Evolutionary conservation across 2,888 invertebrate genomes (phyloP), one percentile per base, ranked within the genome.

Genomic region (Cheilosia vernalis): DNA sequence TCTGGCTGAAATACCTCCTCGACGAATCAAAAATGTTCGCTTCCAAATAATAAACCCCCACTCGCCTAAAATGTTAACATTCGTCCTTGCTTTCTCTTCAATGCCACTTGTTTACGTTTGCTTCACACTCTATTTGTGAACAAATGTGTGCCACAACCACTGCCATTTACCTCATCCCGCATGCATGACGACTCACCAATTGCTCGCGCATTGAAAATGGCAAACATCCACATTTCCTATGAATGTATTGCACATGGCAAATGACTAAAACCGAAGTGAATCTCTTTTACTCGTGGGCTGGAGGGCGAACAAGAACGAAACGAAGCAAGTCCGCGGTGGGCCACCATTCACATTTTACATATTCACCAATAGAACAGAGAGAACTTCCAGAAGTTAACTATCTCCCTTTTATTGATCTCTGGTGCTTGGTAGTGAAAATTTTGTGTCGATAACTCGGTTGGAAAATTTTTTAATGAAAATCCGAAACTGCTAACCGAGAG

Each of bases 341-440:
- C 70, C 66, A 74, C 44, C 63, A 64, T 51, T 49, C 49, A 49
- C 37, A 37, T 37, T 37, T 58, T 58, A 55, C n/a, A 40, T 30
- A 66, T 47, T 53, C 47, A 76, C 40, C 51, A 51, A 74, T 44
- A 73, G 70, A 77, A 53, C 37, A 56, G 70, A 81, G 76, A 85
- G 81, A 85, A 60, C 47, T 81, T 76, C 81, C 72, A 85, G 81
- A 72, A 81, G 72, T 77, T 72, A 81, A 85, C 80, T 66, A 72
- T 85, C 85, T 85, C 81, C 81, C 77, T 70, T 72, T 81, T 85
- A 85, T 85, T 85, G 85, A 85, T 85, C 85, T 85, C 80, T 70
- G 72, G 76, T 72, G 70, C 85, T 85, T 85, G 85, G 85, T 85
- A 85, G 85, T 85, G 85, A 85, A 85, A 85, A 85, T 85, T 85